Evolutionary conservation across 2,797 vertebrate species (phyloP).

Genomic region (Clarias pachynema): DNA sequence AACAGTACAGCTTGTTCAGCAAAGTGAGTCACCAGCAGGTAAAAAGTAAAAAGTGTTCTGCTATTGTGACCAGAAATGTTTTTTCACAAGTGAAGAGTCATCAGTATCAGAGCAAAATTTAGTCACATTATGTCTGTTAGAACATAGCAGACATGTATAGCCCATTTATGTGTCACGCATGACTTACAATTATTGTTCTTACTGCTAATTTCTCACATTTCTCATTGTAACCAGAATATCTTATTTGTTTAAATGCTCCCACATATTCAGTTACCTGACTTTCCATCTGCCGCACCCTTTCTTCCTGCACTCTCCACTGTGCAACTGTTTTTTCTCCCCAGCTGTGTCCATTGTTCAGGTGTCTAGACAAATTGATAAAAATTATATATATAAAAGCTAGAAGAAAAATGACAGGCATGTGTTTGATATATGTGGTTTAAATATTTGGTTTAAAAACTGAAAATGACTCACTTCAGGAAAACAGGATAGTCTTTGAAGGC

Average conservation of each 20-base stretch:
- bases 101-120: neutral
- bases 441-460: neutral
- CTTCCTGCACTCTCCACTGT: slow-evolving; percentile 80
- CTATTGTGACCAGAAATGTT: neutral
- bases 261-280: slow-evolving; percentile 71
- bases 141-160: neutral
- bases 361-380: slow-evolving; percentile 65
- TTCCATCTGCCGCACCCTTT: slow-evolving; percentile 80
- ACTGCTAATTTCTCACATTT: neutral
- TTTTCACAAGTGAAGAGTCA: neutral
- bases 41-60: neutral
- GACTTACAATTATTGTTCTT: neutral
- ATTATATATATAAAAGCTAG: neutral
- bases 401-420: neutral
- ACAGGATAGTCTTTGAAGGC: slow-evolving; percentile 69
- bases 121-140: neutral
- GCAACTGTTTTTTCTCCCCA: slow-evolving; percentile 73
- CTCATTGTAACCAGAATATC: neutral
- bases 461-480: slow-evolving; percentile 60
- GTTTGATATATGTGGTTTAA: neutral
- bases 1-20: neutral
- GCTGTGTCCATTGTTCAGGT: slow-evolving; percentile 77
- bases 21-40: neutral
- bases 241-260: neutral
- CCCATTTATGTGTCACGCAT: neutral